Evolutionary conservation across 2,113 vertebrate species (phyloP).

Genomic region (Aegotheles bennettii): DNA sequence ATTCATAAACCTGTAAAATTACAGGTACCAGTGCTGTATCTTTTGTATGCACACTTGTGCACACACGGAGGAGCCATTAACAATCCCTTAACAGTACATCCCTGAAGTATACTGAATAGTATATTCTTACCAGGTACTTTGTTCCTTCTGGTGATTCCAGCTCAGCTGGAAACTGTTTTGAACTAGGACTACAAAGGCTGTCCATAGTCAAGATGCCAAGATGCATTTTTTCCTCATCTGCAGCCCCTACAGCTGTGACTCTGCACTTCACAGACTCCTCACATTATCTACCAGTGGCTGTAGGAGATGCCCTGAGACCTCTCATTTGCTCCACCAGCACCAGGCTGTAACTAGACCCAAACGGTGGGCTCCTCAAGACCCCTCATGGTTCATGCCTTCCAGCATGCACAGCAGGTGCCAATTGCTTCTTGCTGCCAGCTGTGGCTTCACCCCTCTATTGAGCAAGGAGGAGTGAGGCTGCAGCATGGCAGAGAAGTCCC

Average conservation of each 20-base stretch:
- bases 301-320: neutral
- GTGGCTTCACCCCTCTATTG: neutral
- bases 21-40: neutral
- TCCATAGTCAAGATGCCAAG: neutral
- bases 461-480: neutral
- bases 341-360: neutral
- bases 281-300: neutral
- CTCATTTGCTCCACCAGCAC: neutral
- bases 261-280: neutral
- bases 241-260: rapidly evolving
- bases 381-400: neutral
- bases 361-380: neutral
- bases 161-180: neutral
- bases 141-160: neutral
- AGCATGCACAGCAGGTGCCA: neutral
- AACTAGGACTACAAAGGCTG: neutral
- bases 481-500: neutral
- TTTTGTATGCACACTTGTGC: neutral
- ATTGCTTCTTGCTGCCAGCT: neutral
- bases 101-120: neutral
- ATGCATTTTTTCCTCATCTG: neutral
- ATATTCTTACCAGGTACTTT: neutral
- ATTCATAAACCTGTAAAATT: neutral
- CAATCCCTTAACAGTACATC: neutral
- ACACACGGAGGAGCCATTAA: neutral